Conservation (phyloP, 2,113 vertebrate genomes). For the Cygnus buccinator region DNA sequence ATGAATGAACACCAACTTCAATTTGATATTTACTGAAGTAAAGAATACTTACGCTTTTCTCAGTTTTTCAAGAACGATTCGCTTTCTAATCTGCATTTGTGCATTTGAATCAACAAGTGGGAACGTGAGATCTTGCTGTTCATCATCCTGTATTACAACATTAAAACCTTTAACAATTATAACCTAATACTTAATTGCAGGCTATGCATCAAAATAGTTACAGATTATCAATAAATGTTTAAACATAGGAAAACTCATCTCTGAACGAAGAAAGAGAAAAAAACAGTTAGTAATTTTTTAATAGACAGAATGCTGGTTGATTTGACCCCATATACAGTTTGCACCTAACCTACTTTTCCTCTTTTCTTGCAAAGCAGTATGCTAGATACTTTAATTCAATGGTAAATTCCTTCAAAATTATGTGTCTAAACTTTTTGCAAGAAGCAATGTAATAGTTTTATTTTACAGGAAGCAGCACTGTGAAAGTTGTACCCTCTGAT, state of each 20-base stretch:
- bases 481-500: not conserved
- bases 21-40: not conserved
- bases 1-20: not conserved
- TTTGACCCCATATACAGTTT: not conserved
- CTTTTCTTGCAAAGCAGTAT: not conserved
- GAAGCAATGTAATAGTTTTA: not conserved
- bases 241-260: not conserved
- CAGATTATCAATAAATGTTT: not conserved
- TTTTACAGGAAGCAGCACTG: not conserved
- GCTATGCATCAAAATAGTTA: not conserved
- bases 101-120: conserved; percentile 90
- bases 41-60: conserved; percentile 82
- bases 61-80: conserved; percentile 91
- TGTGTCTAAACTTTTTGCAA: not conserved
- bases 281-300: not conserved
- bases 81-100: conserved; percentile 90
- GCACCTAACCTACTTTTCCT: not conserved
- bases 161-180: not conserved
- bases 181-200: not conserved
- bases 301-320: not conserved
- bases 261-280: not conserved
- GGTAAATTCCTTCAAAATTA: not conserved
- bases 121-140: conserved; percentile 74
- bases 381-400: not conserved
- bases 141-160: conserved; percentile 63